Percentiles rank a stretch among this genome's conserved stretches.
These are phyloP conservation scores for Danaus melanippus DNA, from an alignment of 1,140 invertebrate genomes.

Conservation along the genomic window DNA sequence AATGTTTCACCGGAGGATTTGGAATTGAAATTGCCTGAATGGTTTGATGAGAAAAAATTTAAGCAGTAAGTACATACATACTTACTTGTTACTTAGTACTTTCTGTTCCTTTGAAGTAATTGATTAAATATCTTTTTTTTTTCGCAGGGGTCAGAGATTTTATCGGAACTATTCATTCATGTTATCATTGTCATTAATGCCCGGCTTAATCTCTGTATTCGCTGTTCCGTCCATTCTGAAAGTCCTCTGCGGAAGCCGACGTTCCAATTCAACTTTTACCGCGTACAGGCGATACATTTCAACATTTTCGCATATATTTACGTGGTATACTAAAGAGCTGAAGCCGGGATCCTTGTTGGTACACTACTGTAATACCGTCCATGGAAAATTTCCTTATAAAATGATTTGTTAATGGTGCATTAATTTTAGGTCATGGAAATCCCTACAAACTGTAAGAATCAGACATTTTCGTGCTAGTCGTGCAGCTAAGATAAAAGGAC, in stretches of 20 bases:
- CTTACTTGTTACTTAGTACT: too few relatives aligned
- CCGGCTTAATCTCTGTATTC: constrained; percentile 76
- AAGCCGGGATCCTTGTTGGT: constrained; percentile 72
- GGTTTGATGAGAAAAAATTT: constrained; percentile 33
- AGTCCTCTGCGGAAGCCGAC: constrained; percentile 77
- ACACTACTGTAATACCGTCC: not conserved
- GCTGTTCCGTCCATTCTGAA: constrained; percentile 76
- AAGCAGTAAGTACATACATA: constrained; percentile 26
- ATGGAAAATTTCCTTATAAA: not conserved
- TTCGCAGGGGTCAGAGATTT: constrained; percentile 76
- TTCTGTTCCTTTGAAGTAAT: not conserved
- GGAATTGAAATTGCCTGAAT: constrained; percentile 26
- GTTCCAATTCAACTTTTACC: constrained; percentile 74
- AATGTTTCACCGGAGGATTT: constrained; percentile 32
- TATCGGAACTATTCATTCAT: constrained; percentile 75
- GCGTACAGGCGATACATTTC: constrained; percentile 85
- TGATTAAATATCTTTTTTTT: not conserved
- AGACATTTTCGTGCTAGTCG: constrained; percentile 77
- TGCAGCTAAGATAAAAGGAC: constrained; percentile 50
- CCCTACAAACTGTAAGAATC: constrained; percentile 76
- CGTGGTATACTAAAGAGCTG: constrained; percentile 82
- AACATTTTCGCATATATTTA: constrained; percentile 79
- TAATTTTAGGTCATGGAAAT: constrained; percentile 74
- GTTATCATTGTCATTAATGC: constrained; percentile 74
- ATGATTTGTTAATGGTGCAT: not conserved